These are phyloP conservation scores for Kryptopterus vitreolus DNA, from an alignment of 2,797 vertebrate genomes.

Conservation along the genomic window DNA sequence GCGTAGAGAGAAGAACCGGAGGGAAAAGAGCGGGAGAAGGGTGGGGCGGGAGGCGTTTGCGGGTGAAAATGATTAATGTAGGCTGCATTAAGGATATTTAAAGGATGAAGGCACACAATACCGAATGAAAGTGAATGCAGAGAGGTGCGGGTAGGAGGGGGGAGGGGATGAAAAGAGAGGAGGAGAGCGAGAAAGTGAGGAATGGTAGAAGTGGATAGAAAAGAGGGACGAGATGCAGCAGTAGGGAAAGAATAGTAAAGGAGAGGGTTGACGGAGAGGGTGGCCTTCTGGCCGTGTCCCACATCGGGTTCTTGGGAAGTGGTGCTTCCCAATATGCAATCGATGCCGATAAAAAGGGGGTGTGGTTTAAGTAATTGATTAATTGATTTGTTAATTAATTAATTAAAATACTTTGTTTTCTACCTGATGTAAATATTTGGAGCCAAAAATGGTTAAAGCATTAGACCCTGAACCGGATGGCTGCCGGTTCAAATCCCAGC, in stretches of 20 bases:
- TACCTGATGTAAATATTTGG: too few relatives aligned
- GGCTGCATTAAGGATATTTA: slow-evolving; percentile 60
- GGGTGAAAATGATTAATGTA: slow-evolving; percentile 63
- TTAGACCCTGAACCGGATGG: too few relatives aligned
- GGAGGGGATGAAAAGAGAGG: not conserved
- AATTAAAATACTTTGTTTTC: too few relatives aligned
- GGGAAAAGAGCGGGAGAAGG: not conserved
- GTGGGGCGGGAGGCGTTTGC: too few relatives aligned
- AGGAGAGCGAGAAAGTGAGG: slow-evolving; percentile 50
- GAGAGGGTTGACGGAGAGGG: slow-evolving; percentile 49
- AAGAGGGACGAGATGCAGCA: slow-evolving; percentile 3
- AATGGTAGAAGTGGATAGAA: not conserved
- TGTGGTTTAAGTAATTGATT: too few relatives aligned
- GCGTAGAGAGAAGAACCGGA: slow-evolving; percentile 14
- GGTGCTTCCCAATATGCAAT: not conserved
- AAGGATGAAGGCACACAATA: slow-evolving; percentile 54
- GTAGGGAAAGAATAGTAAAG: slow-evolving; percentile 15
- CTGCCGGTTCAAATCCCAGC: too few relatives aligned
- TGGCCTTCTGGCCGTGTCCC: not conserved
- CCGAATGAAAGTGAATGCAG: slow-evolving; percentile 7
- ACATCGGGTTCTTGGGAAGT: not conserved
- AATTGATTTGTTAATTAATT: too few relatives aligned
- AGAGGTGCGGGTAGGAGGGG: too few relatives aligned
- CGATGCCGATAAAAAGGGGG: too few relatives aligned
- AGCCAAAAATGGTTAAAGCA: too few relatives aligned